Evolutionary conservation across 2,113 vertebrate genomes (phyloP).

Genomic region (Nesogale talazaci): DNA sequence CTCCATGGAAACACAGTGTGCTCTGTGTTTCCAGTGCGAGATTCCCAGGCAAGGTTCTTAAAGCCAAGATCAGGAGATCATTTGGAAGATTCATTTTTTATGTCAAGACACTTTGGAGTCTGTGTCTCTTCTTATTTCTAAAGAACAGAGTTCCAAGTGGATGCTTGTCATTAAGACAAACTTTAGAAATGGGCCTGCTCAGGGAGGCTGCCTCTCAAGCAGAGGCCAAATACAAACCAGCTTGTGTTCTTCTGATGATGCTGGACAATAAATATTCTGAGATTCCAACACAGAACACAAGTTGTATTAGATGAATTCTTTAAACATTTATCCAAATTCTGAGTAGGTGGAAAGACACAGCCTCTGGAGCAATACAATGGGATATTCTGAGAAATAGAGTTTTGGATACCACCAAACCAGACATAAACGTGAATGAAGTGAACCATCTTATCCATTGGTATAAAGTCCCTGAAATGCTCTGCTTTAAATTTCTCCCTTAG

Average conservation of each 20-base stretch:
- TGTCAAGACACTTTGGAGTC: not conserved
- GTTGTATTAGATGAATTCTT: conserved; percentile 58
- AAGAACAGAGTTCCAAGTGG: conserved; percentile 6
- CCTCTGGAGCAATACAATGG: not conserved
- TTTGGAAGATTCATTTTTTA: not conserved
- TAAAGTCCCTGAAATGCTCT: conserved; percentile 57
- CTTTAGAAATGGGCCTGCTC: not conserved
- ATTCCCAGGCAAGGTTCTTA: not conserved
- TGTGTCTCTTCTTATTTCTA: not conserved
- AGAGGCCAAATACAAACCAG: conserved; percentile 39
- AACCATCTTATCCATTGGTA: conserved; percentile 53
- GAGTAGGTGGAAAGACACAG: conserved; percentile 43
- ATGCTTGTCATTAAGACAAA: not conserved
- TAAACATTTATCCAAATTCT: conserved; percentile 46
- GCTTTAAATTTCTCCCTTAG: conserved; percentile 61
- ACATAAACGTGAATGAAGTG: conserved; percentile 54
- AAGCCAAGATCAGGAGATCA: not conserved
- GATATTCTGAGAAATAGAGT: conserved; percentile 45
- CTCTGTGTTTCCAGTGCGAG: not conserved
- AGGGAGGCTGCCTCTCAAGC: not conserved
- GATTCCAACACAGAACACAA: conserved; percentile 31
- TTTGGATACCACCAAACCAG: conserved; percentile 38
- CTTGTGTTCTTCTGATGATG: conserved; percentile 21
- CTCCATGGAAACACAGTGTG: not conserved
- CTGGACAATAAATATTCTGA: conserved; percentile 39